Percentiles rank a stretch among this genome's conserved stretches.
Conservation (phyloP, 2,113 vertebrate species). For the Dicentrarchus labrax region DNA sequence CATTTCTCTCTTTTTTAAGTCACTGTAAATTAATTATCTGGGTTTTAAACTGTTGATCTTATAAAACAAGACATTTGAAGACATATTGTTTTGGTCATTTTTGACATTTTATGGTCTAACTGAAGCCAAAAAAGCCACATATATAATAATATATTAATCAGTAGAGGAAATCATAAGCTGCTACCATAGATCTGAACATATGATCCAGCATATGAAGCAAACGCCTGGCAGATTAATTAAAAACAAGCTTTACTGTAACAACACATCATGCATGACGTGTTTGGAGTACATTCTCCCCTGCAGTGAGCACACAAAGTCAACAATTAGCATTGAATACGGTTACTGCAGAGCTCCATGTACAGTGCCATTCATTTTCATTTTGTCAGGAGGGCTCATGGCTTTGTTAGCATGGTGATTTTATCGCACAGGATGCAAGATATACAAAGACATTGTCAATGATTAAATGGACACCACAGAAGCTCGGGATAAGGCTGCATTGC, state of each 20-base stretch:
- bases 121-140: neutral
- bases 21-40: neutral
- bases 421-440: slow-evolving; percentile 66
- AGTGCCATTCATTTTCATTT: slow-evolving; percentile 40
- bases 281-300: neutral
- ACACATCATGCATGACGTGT: slow-evolving; percentile 13
- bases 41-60: neutral
- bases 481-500: slow-evolving; percentile 58
- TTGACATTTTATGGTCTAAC: neutral
- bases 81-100: too few species aligned
- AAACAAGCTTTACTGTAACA: slow-evolving; percentile 18
- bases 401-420: slow-evolving; percentile 66
- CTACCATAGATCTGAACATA: neutral
- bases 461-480: slow-evolving; percentile 67
- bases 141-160: neutral
- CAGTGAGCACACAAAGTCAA: slow-evolving; percentile 40
- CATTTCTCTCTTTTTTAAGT: neutral
- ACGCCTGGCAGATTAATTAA: slow-evolving; percentile 2
- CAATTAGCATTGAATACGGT: slow-evolving; percentile 43
- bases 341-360: slow-evolving; percentile 25
- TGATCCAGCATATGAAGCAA: neutral
- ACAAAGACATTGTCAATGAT: slow-evolving; percentile 78
- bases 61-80: neutral
- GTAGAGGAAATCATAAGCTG: neutral
- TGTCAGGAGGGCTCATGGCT: slow-evolving; percentile 39